phyloP scores from a whole-genome alignment of 1,140 invertebrate species.

The Armadillidium nasatum region DNA sequence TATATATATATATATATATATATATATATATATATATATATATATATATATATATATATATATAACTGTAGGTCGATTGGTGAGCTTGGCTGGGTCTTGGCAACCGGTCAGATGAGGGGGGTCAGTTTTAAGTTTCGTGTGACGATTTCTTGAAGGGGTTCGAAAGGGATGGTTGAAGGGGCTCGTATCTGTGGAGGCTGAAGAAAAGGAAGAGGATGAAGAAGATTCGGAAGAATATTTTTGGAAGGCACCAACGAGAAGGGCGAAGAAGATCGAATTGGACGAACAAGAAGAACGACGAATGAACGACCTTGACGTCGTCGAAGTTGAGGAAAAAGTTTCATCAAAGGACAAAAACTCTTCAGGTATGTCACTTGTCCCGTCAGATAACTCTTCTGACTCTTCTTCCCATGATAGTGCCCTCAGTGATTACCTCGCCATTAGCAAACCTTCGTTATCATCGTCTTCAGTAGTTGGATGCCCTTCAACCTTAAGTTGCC shows the following conservation, averaged over 20 bases:
- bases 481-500: background rate
- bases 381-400: background rate
- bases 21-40: no score
- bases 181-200: background rate
- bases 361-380: background rate
- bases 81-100: background rate
- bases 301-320: background rate
- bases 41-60: no score
- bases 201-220: background rate
- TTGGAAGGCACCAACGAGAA: background rate
- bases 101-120: conserved; percentile 6
- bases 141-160: background rate
- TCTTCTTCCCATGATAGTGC: background rate
- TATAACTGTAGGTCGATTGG: background rate
- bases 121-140: conserved; percentile 3
- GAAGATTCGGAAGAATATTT: background rate
- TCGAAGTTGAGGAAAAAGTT: background rate
- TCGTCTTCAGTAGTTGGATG: background rate
- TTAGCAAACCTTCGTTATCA: background rate
- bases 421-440: background rate
- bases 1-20: no score
- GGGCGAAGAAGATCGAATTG: background rate
- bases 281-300: background rate
- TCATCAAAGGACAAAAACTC: background rate
- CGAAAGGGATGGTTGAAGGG: background rate